Conservation (phyloP, 2,888 invertebrate genomes). For the Tetranychus piercei region DNA sequence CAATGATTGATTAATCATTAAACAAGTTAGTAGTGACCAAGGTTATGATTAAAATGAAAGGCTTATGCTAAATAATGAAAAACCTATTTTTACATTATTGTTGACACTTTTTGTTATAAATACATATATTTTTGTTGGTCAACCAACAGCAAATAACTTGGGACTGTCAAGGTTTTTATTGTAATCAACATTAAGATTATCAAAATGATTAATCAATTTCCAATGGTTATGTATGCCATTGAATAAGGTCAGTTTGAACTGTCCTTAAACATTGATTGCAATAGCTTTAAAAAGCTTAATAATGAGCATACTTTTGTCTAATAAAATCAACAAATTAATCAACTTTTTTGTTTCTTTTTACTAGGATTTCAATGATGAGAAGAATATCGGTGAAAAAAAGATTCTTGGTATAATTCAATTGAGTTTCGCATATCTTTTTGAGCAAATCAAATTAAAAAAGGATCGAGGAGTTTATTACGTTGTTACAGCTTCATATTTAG, state of each 20-base stretch:
- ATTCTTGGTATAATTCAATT: conserved; percentile 26
- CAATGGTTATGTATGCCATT: no score
- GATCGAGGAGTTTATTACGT: conserved; percentile 47
- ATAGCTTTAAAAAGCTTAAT: neutral
- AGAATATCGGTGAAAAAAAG: conserved; percentile 8
- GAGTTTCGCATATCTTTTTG: conserved; percentile 63
- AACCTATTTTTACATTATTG: no score
- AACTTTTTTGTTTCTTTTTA: neutral
- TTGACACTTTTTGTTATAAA: no score
- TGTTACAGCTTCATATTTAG: conserved; percentile 75
- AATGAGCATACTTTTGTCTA: neutral
- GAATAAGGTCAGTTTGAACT: no score
- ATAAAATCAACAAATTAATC: no score
- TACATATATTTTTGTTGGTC: no score
- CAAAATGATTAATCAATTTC: no score
- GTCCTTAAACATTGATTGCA: no score
- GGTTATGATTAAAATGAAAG: neutral
- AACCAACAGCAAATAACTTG: no score
- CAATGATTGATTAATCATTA: neutral
- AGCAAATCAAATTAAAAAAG: conserved; percentile 53
- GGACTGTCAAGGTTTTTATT: no score
- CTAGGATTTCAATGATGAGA: neutral
- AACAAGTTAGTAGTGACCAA: neutral
- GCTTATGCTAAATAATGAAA: no score
- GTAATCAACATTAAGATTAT: no score